Evolutionary conservation across 2,113 vertebrate species (phyloP).

Genomic region (Dasyornis broadbenti): DNA sequence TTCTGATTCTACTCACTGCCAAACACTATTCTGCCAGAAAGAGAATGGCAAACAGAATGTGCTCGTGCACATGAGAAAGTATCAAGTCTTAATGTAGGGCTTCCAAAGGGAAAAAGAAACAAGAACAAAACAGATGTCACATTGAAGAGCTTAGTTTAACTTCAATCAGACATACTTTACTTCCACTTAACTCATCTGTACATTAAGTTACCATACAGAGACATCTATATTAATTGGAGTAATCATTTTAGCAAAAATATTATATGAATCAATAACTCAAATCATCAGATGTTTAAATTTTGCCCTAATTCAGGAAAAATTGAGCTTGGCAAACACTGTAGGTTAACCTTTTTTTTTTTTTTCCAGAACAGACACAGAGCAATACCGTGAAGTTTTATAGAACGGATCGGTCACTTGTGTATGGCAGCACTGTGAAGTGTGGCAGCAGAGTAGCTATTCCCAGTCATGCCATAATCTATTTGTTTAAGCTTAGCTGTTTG

Average conservation of each 20-base stretch:
- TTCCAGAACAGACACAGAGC: neutral
- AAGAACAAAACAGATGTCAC: neutral
- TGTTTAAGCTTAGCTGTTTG: neutral
- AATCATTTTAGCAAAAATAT: neutral
- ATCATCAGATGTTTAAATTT: neutral
- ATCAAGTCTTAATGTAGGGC: neutral
- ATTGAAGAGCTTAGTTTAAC: neutral
- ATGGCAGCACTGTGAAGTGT: neutral
- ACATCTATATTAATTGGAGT: neutral
- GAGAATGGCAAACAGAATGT: neutral
- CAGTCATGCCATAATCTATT: neutral
- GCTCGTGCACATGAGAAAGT: neutral
- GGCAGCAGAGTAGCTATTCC: neutral
- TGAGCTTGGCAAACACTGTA: neutral
- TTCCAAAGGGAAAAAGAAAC: neutral
- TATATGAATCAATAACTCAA: neutral
- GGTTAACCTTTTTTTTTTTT: neutral
- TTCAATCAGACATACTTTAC: neutral
- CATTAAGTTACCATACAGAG: neutral
- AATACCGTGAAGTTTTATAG: neutral
- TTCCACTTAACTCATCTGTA: neutral
- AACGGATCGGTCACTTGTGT: accelerated
- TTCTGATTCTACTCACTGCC: neutral
- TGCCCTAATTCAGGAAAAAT: neutral
- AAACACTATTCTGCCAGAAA: neutral